Percentiles rank a stretch among this genome's conserved stretches.
These are phyloP conservation scores for Synodontis membranacea DNA, from an alignment of 2,113 vertebrate genomes.

Conservation along the genomic window DNA sequence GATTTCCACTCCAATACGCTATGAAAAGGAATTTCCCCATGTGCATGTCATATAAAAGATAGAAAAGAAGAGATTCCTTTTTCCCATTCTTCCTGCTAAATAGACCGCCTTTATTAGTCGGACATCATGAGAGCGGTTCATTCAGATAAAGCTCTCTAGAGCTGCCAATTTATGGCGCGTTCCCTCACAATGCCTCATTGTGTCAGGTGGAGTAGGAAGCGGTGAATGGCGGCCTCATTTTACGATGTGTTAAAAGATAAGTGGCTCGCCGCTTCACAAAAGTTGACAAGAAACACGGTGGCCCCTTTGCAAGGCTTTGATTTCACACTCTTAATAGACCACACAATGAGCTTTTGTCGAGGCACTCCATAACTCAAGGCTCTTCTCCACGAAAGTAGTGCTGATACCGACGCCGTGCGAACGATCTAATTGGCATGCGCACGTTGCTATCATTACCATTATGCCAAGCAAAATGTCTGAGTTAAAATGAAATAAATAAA, in stretches of 20 bases:
- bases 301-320: conserved; percentile 55
- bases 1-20: neutral
- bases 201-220: conserved; percentile 43
- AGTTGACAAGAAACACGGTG: conserved; percentile 40
- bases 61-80: neutral
- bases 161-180: conserved; percentile 39
- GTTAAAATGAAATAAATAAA: neutral
- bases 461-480: too few relatives aligned
- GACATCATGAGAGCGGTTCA: conserved; percentile 26
- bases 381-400: conserved; percentile 39
- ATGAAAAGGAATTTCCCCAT: neutral
- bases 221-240: conserved; percentile 53
- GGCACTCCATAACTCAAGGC: conserved; percentile 38
- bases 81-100: conserved; percentile 3
- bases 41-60: conserved; percentile 18
- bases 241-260: conserved; percentile 58
- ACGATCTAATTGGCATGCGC: conserved; percentile 61
- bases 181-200: conserved; percentile 58
- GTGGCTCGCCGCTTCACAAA: conserved; percentile 43
- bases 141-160: conserved; percentile 34
- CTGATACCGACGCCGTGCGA: conserved; percentile 48
- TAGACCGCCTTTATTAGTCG: conserved; percentile 29
- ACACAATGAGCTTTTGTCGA: conserved; percentile 61
- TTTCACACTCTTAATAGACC: conserved; percentile 56
- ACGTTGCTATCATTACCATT: neutral